Base-by-base conservation (phyloP, 1,140 invertebrate species). In the Pogonomyrmex barbatus region DNA sequence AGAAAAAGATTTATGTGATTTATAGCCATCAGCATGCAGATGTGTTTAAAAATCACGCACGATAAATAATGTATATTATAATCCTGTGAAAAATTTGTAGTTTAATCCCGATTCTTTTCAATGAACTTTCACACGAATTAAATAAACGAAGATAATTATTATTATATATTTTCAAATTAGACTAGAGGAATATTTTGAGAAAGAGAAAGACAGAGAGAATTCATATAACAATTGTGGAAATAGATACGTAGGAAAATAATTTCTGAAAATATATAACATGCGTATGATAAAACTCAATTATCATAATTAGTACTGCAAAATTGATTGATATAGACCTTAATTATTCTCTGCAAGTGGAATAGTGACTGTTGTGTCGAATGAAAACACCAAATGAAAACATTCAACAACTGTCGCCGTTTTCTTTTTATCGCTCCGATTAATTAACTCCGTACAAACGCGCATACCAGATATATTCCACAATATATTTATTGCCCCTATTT, bases 361-460 rank as follows among this genome's bases (percentile, higher is more conserved):
- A 12, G 17, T 17, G 30, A 12, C 30, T 10, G 45, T 10, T 65
- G 17, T n/a, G 24, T 45, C 33, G 58, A 50, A 52, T 33, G 9
- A 77, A 62, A 77, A 30, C n/a, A 2, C 9, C 0, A 33, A 76
- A 33, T 14, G 5, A 9, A 6, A 39, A 79, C 17, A n/a, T 50
- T 77, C 30, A 39, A 42, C 24, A 79, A 65, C 33, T 24, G 4
- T 45, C 1, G 33, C 9, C 17, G 2, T 50, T 65, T 47, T 52
- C 30, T 54, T 14, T 60, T 24, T 1, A 45, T 24, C 36, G n/a
- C 12, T 17, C 45, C 17, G 24, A 60, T 62, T 33, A 24, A 58
- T 62, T 77, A 77, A 78, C 63, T 78, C 12, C 50, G 8, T 33
- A 30, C 45, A 4, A 47, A 47, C 39, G 12, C 30, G 58, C 17